Conservation (phyloP, 2,888 invertebrate genomes). For the Romanomermis culicivorax region DNA sequence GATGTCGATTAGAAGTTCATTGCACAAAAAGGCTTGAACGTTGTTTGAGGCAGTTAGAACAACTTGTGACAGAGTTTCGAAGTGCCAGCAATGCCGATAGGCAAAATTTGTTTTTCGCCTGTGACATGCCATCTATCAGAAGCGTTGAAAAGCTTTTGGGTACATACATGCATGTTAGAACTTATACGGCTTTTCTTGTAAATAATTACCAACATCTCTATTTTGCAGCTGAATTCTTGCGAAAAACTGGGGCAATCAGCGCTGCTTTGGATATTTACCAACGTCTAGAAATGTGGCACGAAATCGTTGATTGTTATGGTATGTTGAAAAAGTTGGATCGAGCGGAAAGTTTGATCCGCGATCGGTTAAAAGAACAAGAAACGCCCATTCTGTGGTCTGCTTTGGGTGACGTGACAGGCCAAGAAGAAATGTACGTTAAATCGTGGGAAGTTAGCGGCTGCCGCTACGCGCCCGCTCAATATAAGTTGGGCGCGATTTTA, state of each 20-base stretch:
- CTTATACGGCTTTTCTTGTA: no score
- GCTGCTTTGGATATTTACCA: conserved; percentile 33
- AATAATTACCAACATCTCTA: not conserved
- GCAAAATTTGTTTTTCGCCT: not conserved
- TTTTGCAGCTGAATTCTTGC: conserved; percentile 11
- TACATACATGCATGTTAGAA: no score
- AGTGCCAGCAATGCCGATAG: not conserved
- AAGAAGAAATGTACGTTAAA: conserved; percentile 54
- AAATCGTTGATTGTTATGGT: conserved; percentile 73
- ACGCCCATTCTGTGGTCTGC: conserved; percentile 69
- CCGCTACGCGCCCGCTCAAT: conserved; percentile 58
- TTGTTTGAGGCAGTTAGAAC: conserved; percentile 1
- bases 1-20: conserved; percentile 1
- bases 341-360: conserved; percentile 66
- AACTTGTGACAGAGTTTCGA: not conserved
- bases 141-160: not conserved
- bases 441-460: conserved; percentile 72
- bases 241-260: conserved; percentile 26
- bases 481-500: conserved; percentile 59
- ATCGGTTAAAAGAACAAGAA: conserved; percentile 47
- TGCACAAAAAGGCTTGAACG: not conserved
- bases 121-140: not conserved
- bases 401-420: conserved; percentile 65
- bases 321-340: conserved; percentile 58
- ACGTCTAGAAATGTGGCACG: conserved; percentile 59